Evolutionary conservation across 2,888 invertebrate genomes (phyloP).

Genomic region (Eledone cirrhosa): DNA sequence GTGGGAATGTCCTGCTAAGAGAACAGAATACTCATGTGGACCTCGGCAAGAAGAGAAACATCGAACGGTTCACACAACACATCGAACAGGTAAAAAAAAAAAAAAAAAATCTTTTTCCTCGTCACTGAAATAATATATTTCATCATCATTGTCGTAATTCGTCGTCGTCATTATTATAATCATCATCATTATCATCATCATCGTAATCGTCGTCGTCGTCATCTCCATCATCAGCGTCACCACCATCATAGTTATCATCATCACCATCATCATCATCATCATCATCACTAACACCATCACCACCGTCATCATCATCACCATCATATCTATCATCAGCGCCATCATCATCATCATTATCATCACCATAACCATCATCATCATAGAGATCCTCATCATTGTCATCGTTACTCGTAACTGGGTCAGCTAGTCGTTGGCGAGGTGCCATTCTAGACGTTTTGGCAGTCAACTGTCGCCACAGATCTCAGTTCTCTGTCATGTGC

Average conservation of each 20-base stretch:
- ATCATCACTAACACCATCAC: neutral
- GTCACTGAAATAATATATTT: no score
- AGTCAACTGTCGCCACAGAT: no score
- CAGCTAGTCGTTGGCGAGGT: no score
- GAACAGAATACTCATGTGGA: conserved; percentile 22
- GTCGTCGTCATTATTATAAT: neutral
- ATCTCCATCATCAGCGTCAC: neutral
- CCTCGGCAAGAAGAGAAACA: no score
- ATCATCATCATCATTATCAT: neutral
- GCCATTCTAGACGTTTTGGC: no score
- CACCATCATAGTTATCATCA: neutral
- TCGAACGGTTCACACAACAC: no score
- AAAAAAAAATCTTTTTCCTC: no score
- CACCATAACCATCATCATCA: neutral
- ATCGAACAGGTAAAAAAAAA: no score
- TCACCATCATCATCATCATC: neutral
- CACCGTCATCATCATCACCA: neutral
- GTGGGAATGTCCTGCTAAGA: conserved; percentile 23
- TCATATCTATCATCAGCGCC: neutral
- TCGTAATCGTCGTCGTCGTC: neutral
- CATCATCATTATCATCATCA: neutral
- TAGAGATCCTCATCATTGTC: neutral
- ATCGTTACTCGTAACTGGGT: no score
- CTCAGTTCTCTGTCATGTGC: no score
- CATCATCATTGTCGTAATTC: neutral